A percentile compares a stretch with the other conserved stretches of the same genome.
These are phyloP conservation scores for Kryptopterus vitreolus DNA, from an alignment of 2,797 vertebrate species.

Conservation along the genomic window DNA sequence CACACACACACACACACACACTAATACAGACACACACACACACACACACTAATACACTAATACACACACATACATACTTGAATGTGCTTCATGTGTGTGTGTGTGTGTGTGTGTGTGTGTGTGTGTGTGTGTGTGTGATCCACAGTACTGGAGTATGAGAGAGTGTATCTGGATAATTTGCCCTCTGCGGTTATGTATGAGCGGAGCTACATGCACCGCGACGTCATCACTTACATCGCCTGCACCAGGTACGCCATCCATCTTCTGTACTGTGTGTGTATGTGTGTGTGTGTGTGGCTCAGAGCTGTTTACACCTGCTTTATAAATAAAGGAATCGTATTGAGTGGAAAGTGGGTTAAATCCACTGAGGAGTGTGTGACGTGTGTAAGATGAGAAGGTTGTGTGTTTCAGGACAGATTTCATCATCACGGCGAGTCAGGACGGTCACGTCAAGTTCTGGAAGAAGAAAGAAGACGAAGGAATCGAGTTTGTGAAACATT, in stretches of 20 bases:
- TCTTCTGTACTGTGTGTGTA: too few species aligned
- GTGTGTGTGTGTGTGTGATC: neutral
- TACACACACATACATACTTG: too few species aligned
- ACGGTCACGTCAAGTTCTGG: conserved; percentile 98
- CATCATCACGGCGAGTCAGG: conserved; percentile 94
- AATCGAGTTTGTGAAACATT: conserved; percentile 99
- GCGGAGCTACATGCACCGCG: conserved; percentile 97
- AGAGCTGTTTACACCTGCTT: neutral
- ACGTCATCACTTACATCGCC: conserved; percentile 90
- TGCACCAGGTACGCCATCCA: conserved; percentile 86
- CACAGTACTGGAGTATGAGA: conserved; percentile 91
- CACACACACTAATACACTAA: too few species aligned
- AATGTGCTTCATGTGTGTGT: neutral
- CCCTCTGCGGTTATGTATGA: conserved; percentile 95
- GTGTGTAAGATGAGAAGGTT: neutral
- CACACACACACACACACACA: too few species aligned
- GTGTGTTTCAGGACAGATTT: conserved; percentile 86
- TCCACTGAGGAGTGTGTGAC: neutral
- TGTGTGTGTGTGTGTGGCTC: too few species aligned
- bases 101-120: neutral
- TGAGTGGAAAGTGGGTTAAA: neutral
- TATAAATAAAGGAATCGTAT: neutral
- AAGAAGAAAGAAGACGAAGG: conserved; percentile 94
- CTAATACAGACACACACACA: too few species aligned
- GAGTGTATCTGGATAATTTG: conserved; percentile 91